These are phyloP conservation scores for Erpobdella octoculata DNA, from an alignment of 2,888 invertebrate genomes.

Conservation along the genomic window DNA sequence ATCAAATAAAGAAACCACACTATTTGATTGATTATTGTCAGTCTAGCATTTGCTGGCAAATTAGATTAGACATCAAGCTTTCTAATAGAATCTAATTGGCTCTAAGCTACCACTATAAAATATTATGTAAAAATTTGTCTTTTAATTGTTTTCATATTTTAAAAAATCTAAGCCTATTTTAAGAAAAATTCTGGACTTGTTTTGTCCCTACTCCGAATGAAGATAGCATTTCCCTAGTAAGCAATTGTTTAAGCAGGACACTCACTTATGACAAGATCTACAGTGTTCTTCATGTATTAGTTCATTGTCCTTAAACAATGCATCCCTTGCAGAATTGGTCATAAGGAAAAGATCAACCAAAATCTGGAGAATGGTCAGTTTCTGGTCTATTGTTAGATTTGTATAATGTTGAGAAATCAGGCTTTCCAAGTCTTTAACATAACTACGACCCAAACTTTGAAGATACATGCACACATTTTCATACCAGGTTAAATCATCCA, in stretches of 20 bases:
- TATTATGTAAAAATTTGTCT: no score
- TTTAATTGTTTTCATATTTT: no score
- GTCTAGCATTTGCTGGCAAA: no score
- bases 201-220: no score
- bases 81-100: no score
- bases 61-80: no score
- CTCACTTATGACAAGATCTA: slow-evolving; percentile 24
- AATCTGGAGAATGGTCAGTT: not conserved
- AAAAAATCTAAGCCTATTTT: no score
- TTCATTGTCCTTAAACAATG: slow-evolving; percentile 13
- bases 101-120: no score
- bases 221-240: no score
- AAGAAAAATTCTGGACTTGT: no score
- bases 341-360: slow-evolving; percentile 11
- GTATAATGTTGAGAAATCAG: not conserved
- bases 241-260: not conserved
- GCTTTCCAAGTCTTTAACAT: not conserved
- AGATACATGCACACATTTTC: slow-evolving; percentile 81
- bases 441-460: slow-evolving; percentile 60
- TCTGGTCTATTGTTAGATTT: not conserved
- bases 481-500: slow-evolving; percentile 93
- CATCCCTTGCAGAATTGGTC: slow-evolving; percentile 11
- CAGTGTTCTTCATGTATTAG: slow-evolving; percentile 21
- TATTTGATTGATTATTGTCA: no score
- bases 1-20: no score